Percentiles rank a stretch among this genome's conserved stretches.
phyloP scores from a whole-genome alignment of 2,797 vertebrate genomes.

The Ctenochaetus hawaiiensis region DNA sequence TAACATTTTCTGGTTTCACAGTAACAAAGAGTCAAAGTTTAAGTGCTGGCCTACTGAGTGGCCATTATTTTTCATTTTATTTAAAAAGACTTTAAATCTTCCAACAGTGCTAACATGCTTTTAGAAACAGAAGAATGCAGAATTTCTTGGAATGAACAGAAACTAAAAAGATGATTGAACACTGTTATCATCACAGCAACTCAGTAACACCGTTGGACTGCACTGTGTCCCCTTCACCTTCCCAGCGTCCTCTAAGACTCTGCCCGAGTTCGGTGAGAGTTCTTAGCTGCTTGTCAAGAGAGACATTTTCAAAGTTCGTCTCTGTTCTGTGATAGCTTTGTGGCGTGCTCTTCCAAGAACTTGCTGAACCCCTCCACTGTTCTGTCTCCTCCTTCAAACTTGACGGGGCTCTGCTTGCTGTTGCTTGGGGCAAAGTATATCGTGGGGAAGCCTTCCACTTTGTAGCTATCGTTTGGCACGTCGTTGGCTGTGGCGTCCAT shows the following conservation, averaged over 20 bases:
- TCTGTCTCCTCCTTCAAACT: constrained; percentile 91
- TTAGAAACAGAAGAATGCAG: constrained; percentile 76
- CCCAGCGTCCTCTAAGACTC: constrained; percentile 42
- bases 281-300: constrained; percentile 52
- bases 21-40: constrained; percentile 19
- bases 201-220: constrained; percentile 73
- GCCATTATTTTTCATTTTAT: constrained; percentile 78
- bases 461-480: constrained; percentile 88
- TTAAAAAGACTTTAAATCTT: constrained; percentile 81
- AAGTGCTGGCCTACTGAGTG: constrained; percentile 30
- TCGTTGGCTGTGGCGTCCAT: constrained; percentile 97
- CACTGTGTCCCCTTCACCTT: constrained; percentile 48
- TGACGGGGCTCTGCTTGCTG: constrained; percentile 92
- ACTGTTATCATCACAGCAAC: constrained; percentile 56
- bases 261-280: constrained; percentile 64
- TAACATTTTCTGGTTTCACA: neutral
- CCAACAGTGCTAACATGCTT: constrained; percentile 83
- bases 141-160: constrained; percentile 80
- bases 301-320: constrained; percentile 91
- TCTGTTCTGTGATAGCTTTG: constrained; percentile 86
- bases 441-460: constrained; percentile 95
- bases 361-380: constrained; percentile 92
- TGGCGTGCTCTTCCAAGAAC: constrained; percentile 93
- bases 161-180: constrained; percentile 70
- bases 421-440: constrained; percentile 94